Conservation (phyloP, 2,113 vertebrate genomes). For the Ardeotis arabs region DNA sequence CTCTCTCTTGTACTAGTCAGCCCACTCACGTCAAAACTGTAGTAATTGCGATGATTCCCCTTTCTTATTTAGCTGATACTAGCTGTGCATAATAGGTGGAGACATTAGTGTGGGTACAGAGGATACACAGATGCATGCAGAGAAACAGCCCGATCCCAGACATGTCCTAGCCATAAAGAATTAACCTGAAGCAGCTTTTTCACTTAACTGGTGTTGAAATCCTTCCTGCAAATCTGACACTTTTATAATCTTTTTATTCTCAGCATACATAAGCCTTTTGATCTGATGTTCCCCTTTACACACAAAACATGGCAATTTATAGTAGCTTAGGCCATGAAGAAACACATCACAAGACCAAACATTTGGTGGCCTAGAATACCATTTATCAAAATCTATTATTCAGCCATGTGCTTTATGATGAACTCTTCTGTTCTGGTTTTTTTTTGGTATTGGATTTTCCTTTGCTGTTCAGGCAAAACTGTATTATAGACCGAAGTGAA, state of each 20-base stretch:
- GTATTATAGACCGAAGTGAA: background rate
- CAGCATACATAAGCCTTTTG: background rate
- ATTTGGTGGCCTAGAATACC: background rate
- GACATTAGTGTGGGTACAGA: background rate
- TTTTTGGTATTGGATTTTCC: background rate
- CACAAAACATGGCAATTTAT: background rate
- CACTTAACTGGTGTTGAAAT: background rate
- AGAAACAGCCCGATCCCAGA: background rate
- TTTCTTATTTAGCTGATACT: background rate
- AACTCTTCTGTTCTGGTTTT: background rate
- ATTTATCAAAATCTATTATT: background rate
- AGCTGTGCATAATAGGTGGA: background rate
- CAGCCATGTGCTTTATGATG: background rate
- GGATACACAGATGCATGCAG: background rate
- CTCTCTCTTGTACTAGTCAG: background rate
- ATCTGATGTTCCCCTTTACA: background rate
- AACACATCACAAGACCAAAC: background rate
- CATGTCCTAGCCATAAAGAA: background rate
- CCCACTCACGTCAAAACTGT: background rate
- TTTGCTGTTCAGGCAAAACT: background rate
- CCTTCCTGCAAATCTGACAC: background rate
- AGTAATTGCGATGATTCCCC: background rate
- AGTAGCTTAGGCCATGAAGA: background rate
- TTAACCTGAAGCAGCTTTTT: background rate
- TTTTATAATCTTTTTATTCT: background rate